These are phyloP conservation scores for Tetrax tetrax DNA, from an alignment of 2,113 vertebrate species.

Conservation along the genomic window DNA sequence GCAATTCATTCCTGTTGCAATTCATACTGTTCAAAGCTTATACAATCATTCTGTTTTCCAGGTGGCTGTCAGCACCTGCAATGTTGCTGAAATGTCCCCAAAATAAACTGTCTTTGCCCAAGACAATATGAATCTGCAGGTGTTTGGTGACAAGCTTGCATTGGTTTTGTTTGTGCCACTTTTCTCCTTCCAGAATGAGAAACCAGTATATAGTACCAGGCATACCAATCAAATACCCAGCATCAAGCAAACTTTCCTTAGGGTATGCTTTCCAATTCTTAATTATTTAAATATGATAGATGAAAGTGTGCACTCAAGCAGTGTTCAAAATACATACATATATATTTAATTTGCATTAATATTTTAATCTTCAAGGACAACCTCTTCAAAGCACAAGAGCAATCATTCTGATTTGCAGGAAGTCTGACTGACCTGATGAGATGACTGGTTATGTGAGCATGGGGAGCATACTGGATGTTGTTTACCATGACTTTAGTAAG, in stretches of 20 bases:
- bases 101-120: not conserved
- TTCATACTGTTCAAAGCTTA: conserved; percentile 2
- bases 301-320: not conserved
- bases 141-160: not conserved
- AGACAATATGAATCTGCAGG: not conserved
- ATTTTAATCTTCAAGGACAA: not conserved
- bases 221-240: not conserved
- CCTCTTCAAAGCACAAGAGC: not conserved
- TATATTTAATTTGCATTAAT: not conserved
- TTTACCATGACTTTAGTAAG: not conserved
- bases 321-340: not conserved
- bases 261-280: not conserved
- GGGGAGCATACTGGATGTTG: not conserved
- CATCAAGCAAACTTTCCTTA: not conserved
- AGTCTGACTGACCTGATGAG: not conserved
- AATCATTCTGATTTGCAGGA: not conserved
- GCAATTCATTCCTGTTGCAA: not conserved
- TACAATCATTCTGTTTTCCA: not conserved
- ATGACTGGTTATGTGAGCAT: not conserved
- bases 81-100: not conserved
- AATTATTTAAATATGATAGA: not conserved
- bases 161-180: not conserved
- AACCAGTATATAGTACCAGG: not conserved
- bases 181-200: not conserved
- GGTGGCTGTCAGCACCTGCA: not conserved